Conservation (phyloP, 1,140 invertebrate genomes). For the Tachypleus tridentatus region DNA sequence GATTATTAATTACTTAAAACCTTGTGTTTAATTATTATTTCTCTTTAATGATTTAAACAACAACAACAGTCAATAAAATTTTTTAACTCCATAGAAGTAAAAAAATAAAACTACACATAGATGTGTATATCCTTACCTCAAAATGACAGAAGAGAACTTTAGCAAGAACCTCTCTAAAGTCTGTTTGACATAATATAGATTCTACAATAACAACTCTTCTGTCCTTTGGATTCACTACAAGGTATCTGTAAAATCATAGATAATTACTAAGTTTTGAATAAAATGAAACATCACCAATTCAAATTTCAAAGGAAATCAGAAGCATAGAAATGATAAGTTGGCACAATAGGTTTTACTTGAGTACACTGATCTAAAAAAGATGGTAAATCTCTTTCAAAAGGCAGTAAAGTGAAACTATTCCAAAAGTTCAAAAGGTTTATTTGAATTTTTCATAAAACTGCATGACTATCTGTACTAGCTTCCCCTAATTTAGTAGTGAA, state of each 20-base stretch:
- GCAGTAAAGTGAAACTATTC: neutral
- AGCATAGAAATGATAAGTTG: neutral
- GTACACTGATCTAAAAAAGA: constrained; percentile 20
- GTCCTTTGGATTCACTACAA: constrained; percentile 85
- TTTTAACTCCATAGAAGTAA: no score
- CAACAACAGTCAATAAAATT: no score
- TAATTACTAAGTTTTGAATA: neutral
- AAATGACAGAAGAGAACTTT: constrained; percentile 85
- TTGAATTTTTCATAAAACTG: no score
- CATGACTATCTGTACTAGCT: no score
- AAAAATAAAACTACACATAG: no score
- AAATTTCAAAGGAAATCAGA: neutral
- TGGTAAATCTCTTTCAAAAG: constrained; percentile 7
- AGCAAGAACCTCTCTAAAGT: constrained; percentile 71
- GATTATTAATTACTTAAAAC: no score
- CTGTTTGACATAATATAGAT: constrained; percentile 65
- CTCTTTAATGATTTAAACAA: no score
- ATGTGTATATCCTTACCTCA: constrained; percentile 50
- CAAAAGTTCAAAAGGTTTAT: neutral
- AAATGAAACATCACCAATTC: neutral
- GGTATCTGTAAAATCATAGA: constrained; percentile 46
- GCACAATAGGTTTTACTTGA: neutral
- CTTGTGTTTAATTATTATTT: no score
- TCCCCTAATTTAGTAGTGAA: no score
- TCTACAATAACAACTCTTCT: constrained; percentile 79